Conservation (phyloP, 1,140 invertebrate species). For the Neodiprion lecontei region DNA sequence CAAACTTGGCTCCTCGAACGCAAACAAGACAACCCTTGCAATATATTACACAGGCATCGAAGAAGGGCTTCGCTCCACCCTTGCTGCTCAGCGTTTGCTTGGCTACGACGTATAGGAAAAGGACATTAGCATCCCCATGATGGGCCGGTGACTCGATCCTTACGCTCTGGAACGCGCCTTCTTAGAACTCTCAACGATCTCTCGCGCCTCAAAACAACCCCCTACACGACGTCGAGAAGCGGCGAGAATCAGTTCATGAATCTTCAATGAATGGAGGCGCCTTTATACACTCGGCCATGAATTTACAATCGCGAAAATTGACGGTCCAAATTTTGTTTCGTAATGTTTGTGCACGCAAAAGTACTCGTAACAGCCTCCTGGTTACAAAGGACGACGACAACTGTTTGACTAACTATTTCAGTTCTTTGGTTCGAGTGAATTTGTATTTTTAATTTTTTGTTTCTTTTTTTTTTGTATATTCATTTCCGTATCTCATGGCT, state of each 20-base stretch:
- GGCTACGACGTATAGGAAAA: slow-evolving; percentile 10
- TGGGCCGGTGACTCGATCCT: slow-evolving; percentile 17
- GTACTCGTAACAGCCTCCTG: no score
- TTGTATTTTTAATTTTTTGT: no score
- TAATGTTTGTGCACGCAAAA: no score
- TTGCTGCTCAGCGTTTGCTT: background rate
- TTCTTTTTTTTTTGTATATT: no score
- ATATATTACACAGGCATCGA: slow-evolving; percentile 22
- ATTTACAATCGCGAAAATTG: background rate
- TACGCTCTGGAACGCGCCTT: slow-evolving; percentile 26
- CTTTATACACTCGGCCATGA: background rate
- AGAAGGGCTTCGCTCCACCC: background rate
- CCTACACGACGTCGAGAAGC: slow-evolving; percentile 26
- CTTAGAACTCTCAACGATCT: slow-evolving; percentile 34
- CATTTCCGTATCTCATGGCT: no score
- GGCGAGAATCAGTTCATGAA: background rate
- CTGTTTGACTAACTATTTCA: no score
- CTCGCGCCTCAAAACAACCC: slow-evolving; percentile 36
- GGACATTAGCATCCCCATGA: slow-evolving; percentile 43
- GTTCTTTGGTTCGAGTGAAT: no score
- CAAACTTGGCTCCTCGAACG: slow-evolving; percentile 17
- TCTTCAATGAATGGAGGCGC: background rate
- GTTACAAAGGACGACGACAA: no score
- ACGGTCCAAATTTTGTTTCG: no score
- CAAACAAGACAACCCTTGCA: slow-evolving; percentile 23